A percentile compares a stretch with the other conserved stretches of the same genome.
These are phyloP conservation scores for Aspidiotus destructor DNA, from an alignment of 2,888 invertebrate genomes.

Conservation along the genomic window DNA sequence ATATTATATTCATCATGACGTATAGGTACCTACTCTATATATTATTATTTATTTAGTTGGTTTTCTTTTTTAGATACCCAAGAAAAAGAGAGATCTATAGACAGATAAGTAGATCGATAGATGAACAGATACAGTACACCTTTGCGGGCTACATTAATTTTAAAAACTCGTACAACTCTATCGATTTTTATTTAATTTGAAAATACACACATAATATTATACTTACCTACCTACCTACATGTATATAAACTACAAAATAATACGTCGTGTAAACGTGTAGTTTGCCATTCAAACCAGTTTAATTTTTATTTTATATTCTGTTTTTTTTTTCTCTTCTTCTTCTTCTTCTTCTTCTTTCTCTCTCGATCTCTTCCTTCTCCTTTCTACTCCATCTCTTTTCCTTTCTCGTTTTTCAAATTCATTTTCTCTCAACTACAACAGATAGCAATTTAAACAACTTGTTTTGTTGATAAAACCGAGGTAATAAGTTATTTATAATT, in stretches of 20 bases:
- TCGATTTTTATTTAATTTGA: not conserved
- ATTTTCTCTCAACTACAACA: constrained; percentile 16
- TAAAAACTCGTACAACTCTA: not conserved
- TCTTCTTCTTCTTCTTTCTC: constrained; percentile 11
- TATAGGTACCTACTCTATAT: too few species aligned
- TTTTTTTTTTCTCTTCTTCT: constrained; percentile 1
- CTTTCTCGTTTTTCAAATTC: constrained; percentile 10
- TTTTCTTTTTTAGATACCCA: too few species aligned
- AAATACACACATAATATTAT: not conserved
- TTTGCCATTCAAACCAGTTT: too few species aligned
- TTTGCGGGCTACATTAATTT: not conserved
- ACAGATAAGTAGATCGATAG: too few species aligned
- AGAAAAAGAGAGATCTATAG: too few species aligned
- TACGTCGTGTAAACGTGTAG: too few species aligned
- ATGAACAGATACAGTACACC: too few species aligned
- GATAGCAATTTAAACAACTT: not conserved
- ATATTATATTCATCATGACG: too few species aligned
- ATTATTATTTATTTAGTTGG: too few species aligned
- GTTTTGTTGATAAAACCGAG: constrained; percentile 2
- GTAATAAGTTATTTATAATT: constrained; percentile 8
- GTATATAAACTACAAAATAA: not conserved
- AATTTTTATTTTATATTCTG: not conserved
- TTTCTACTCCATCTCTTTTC: not conserved
- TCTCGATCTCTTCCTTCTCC: not conserved
- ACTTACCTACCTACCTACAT: not conserved